Evolutionary conservation across 2,888 invertebrate genomes (phyloP).

Genomic region (Ennomos quercinarius): DNA sequence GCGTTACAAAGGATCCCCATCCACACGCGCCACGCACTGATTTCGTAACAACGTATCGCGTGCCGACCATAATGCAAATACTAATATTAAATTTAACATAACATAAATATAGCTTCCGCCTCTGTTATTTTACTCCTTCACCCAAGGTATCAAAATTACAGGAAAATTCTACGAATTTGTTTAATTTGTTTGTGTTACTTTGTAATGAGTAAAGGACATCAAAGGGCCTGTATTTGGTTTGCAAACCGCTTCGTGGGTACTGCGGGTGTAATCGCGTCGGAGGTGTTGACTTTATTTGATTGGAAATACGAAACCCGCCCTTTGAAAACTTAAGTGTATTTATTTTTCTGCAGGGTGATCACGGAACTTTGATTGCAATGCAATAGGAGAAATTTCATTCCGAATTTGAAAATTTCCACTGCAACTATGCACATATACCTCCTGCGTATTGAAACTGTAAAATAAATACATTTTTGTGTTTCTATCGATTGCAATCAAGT

Average conservation of each 20-base stretch:
- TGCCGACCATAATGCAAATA: slow-evolving; percentile 4
- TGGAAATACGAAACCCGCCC: slow-evolving; percentile 36
- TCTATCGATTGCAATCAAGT: too few relatives aligned
- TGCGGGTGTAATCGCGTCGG: slow-evolving; percentile 45
- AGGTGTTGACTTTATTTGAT: slow-evolving; percentile 46
- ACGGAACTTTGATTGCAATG: too few relatives aligned
- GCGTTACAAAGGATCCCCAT: background rate
- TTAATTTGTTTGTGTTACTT: slow-evolving; percentile 33
- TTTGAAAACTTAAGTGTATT: slow-evolving; percentile 35
- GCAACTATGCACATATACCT: too few relatives aligned
- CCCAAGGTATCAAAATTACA: slow-evolving; percentile 8
- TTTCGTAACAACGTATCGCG: slow-evolving; percentile 11
- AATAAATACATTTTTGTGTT: too few relatives aligned
- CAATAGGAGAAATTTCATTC: too few relatives aligned
- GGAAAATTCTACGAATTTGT: slow-evolving; percentile 10
- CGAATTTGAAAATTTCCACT: too few relatives aligned
- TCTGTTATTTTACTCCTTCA: slow-evolving; percentile 7
- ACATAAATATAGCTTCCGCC: slow-evolving; percentile 13
- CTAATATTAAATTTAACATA: slow-evolving; percentile 2
- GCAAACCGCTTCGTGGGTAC: slow-evolving; percentile 39
- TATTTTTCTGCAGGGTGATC: slow-evolving; percentile 32
- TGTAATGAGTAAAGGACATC: slow-evolving; percentile 50
- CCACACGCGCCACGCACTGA: slow-evolving; percentile 2
- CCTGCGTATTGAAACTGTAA: too few relatives aligned
- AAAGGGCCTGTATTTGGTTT: slow-evolving; percentile 56